A percentile compares a stretch with the other conserved stretches of the same genome.
Evolutionary conservation across 2,888 invertebrate species (phyloP).

Genomic region (Sphecodes monilicornis): DNA sequence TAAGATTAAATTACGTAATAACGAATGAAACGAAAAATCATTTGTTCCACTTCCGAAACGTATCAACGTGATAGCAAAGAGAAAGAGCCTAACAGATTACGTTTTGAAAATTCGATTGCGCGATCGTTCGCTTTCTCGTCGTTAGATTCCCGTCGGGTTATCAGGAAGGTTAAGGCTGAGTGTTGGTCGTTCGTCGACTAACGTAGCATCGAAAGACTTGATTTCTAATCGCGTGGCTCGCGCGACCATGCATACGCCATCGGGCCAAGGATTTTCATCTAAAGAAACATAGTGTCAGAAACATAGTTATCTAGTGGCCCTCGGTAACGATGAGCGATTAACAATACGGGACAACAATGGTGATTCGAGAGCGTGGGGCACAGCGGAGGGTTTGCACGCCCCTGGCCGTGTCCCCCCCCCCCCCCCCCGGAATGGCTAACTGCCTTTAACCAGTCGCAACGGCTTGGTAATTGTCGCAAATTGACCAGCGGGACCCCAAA

Average conservation of each 20-base stretch:
- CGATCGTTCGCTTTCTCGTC: neutral
- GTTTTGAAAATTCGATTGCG: neutral
- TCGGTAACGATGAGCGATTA: neutral
- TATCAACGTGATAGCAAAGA: neutral
- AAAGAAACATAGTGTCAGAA: neutral
- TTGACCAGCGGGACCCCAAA: conserved; percentile 74
- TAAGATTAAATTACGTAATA: too few species aligned
- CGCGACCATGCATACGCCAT: conserved; percentile 3
- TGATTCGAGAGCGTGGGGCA: neutral
- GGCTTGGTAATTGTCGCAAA: conserved; percentile 76
- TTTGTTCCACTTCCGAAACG: too few species aligned
- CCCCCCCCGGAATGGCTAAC: too few species aligned
- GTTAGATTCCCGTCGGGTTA: conserved; percentile 41
- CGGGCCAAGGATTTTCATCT: conserved; percentile 6
- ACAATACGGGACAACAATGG: neutral
- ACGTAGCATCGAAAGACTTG: neutral
- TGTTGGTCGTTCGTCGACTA: neutral
- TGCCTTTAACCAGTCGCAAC: conserved; percentile 75
- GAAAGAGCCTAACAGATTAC: neutral
- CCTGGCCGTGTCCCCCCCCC: conserved; percentile 2
- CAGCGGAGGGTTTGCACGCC: neutral
- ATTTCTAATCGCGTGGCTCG: neutral
- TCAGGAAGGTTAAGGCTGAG: conserved; percentile 53
- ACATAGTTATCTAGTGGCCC: neutral
- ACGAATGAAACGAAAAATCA: too few species aligned